These are phyloP conservation scores for Cephus runcator DNA, from an alignment of 2,888 invertebrate species.

Conservation along the genomic window DNA sequence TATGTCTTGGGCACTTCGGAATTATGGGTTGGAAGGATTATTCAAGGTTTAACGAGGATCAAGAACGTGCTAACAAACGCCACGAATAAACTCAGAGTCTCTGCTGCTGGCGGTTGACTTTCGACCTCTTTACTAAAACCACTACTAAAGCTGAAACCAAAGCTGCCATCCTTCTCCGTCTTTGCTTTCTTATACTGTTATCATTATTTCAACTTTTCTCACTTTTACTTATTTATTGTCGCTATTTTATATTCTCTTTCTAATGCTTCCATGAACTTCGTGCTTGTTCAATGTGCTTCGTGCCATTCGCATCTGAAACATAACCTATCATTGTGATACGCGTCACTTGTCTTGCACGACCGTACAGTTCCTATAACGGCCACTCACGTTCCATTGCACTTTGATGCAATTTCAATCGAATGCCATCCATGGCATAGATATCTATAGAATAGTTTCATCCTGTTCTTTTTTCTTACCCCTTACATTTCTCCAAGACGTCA, in stretches of 20 bases:
- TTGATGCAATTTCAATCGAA: not conserved
- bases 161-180: not conserved
- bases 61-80: slow-evolving; percentile 42
- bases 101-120: slow-evolving; percentile 32
- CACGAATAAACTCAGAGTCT: slow-evolving; percentile 34
- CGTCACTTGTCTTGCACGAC: not conserved
- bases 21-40: slow-evolving; percentile 44
- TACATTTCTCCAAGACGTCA: not conserved
- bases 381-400: not conserved
- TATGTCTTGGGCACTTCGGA: slow-evolving; percentile 46
- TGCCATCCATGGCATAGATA: not conserved
- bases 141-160: not conserved
- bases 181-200: not conserved
- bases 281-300: not conserved
- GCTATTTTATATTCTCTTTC: not conserved
- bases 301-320: not conserved
- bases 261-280: not conserved
- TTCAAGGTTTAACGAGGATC: slow-evolving; percentile 46
- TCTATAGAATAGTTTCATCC: slow-evolving; percentile 33
- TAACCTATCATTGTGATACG: not conserved
- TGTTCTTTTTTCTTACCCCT: slow-evolving; percentile 15
- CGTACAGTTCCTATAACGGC: not conserved
- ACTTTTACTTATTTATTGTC: not conserved
- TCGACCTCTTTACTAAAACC: not conserved
- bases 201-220: not conserved